Evolutionary conservation across 2,113 vertebrate genomes (phyloP), one percentile per base, ranked within the genome.

Genomic region (Collichthys lucidus): DNA sequence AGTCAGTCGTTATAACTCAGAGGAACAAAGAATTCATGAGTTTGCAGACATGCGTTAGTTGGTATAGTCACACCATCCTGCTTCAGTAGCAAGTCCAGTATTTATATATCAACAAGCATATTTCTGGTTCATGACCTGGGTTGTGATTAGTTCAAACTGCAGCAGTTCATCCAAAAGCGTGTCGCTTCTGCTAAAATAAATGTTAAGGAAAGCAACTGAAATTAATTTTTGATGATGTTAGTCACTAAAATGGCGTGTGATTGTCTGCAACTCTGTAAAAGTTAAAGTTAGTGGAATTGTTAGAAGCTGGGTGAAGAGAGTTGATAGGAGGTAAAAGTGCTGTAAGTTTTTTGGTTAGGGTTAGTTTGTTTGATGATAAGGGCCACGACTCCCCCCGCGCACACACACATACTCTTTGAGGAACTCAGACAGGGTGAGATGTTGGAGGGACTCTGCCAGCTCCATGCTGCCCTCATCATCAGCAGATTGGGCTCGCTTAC

Each of bases 371-470:
- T 72, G 3, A 26, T 11, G 0, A 65, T 74, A 65, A n/a, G 22
- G 55, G 44, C 2, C 12, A 31, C 22, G 6, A 63, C 50, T 44
- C 57, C 62, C 29, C 11, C 68, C 95, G 74, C 31, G 8, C 35
- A 35, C 35, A 76, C 31, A 35, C 35, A 35, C 35, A 35, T 96
- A 96, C 95, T 96, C 95, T 95, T 96, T 96, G 86, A 96, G 95
- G 91, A 96, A 96, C 91, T 96, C 95, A 62, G 95, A 95, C 83
- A 96, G 91, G 16, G 95, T 96, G 89, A 96, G 95, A 79, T 96
- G 95, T 62, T 95, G 94, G 68, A 96, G 94, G 50, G 95, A 95
- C 86, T 94, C 93, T 52, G 91, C 85, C 92, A 95, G 90, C 82
- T 94, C 95, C 84, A 89, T 80, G 70, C 87, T 92, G 86, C 91